Conservation (phyloP, 2,888 invertebrate genomes). For the Neoaliturus tenellus region DNA sequence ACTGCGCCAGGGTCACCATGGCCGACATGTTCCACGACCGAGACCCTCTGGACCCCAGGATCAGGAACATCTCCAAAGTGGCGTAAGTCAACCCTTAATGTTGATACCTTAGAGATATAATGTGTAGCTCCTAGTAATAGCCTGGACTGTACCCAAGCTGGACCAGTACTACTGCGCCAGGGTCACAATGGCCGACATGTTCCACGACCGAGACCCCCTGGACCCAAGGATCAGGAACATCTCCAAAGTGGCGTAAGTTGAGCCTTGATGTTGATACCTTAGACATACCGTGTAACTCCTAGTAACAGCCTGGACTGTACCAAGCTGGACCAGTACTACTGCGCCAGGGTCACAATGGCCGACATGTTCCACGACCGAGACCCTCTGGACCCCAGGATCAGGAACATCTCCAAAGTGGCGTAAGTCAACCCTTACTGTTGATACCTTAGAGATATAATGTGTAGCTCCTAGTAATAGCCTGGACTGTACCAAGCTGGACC, state of each 20-base stretch:
- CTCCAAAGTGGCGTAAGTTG: slow-evolving; percentile 52
- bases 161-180: slow-evolving; percentile 68
- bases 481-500: slow-evolving; percentile 66
- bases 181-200: slow-evolving; percentile 68
- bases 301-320: slow-evolving; percentile 66
- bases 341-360: slow-evolving; percentile 67
- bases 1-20: slow-evolving; percentile 66
- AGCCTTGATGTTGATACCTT: too few relatives aligned
- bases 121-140: slow-evolving; percentile 67
- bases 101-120: too few relatives aligned
- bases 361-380: slow-evolving; percentile 68
- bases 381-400: slow-evolving; percentile 54
- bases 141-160: slow-evolving; percentile 65
- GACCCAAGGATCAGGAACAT: slow-evolving; percentile 26
- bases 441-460: too few relatives aligned
- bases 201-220: slow-evolving; percentile 65
- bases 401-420: not conserved
- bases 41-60: slow-evolving; percentile 61
- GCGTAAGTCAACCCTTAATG: too few relatives aligned
- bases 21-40: slow-evolving; percentile 68
- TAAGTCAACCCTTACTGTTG: too few relatives aligned
- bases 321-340: slow-evolving; percentile 68
- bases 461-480: slow-evolving; percentile 67
- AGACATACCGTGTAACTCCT: too few relatives aligned
- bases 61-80: slow-evolving; percentile 28